Base-by-base conservation (phyloP, 1,140 invertebrate genomes). In the Pantala flavescens region DNA sequence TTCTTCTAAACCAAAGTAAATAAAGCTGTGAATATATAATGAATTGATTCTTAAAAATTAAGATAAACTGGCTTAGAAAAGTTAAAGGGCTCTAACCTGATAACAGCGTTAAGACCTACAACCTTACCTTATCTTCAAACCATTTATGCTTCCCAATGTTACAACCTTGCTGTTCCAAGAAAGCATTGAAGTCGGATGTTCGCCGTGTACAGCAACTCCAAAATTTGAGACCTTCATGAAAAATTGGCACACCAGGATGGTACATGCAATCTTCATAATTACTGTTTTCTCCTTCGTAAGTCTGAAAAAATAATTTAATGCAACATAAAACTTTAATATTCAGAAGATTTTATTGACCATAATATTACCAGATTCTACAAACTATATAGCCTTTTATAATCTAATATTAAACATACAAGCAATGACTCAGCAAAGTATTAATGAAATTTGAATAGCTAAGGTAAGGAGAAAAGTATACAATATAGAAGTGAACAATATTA, bases 171-270 rank as follows among this genome's bases (percentile, higher is more conserved):
- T 99, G 97, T 71, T 91, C 90, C 36, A 99, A 84, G 81, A 99
- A 99, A 16, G 86, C 87, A 74, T 92, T 88, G 82, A 99, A 99
- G 81, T 99, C 96, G 14, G 94, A 91, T 0, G 97, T 99, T 79
- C 91, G 92, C 79, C 92, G 93, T 77, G 92, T 87, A 80, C 97
- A 99, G 81, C 98, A 99, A 0, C 95, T 93, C 97, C 97, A 99
- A 83, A 90, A 99, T 83, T 99, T 99, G 81, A 98, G 85, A 0
- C 96, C 98, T 86, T 99, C 98, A 81, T 99, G 98, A 82, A 99
- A 99, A 70, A 99, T 87, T 2, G 97, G 95, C 21, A 86, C 84
- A 0, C 97, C 98, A 23, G 94, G 89, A 86, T 99, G 98, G 85
- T 93, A 87, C 63, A 85, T 83, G 81, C 98, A 99, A 55, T 83